Evolutionary conservation across 2,797 vertebrate genomes (phyloP).

Genomic region (Sciaenops ocellatus): DNA sequence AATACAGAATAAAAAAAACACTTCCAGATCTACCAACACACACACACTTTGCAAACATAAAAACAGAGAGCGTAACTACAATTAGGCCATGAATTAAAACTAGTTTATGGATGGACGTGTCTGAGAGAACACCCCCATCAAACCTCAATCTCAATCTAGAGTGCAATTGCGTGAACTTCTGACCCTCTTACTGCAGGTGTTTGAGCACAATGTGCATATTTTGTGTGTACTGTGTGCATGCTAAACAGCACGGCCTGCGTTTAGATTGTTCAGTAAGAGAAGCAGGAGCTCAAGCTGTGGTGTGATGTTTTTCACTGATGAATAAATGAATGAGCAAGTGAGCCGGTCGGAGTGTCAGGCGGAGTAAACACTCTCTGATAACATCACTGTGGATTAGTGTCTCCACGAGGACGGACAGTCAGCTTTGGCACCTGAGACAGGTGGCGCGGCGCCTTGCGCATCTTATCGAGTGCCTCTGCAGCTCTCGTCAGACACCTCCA

Average conservation of each 20-base stretch:
- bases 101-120: slow-evolving; percentile 1
- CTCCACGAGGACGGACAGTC: background rate
- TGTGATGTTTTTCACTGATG: slow-evolving; percentile 50
- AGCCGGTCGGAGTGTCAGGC: background rate
- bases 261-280: background rate
- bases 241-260: background rate
- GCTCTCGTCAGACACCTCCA: slow-evolving; percentile 28
- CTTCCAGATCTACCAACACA: background rate
- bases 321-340: slow-evolving; percentile 72
- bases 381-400: slow-evolving; percentile 34
- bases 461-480: slow-evolving; percentile 29
- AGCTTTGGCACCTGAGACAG: slow-evolving; percentile 44
- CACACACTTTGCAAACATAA: too few species aligned
- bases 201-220: background rate
- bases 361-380: slow-evolving; percentile 56
- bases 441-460: slow-evolving; percentile 7
- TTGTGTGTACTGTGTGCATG: background rate
- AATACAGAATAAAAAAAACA: too few species aligned
- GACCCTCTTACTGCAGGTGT: background rate
- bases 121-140: background rate
- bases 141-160: background rate
- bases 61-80: background rate
- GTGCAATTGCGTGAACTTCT: background rate
- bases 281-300: slow-evolving; percentile 49
- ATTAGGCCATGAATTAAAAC: background rate